Base-by-base conservation (phyloP, 2,113 vertebrate genomes). In the Pithys albifrons region DNA sequence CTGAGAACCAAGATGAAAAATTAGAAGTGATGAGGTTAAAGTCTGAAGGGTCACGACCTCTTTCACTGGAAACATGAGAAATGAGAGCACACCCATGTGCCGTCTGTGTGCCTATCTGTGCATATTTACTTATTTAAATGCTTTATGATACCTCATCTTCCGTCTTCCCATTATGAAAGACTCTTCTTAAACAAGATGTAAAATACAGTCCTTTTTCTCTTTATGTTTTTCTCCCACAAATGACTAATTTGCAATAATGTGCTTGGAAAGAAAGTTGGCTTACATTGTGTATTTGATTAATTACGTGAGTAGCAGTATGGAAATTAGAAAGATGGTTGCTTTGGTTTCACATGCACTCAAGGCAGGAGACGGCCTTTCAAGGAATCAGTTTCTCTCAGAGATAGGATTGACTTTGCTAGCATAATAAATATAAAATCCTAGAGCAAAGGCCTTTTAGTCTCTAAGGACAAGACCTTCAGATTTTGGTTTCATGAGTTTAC, bases 351-450 rank as follows among this genome's bases (percentile, higher is more conserved):
- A 96, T 87, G 69, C 74, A 77, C 14, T 51, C 54, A 74, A 67
- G 55, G 51, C 77, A 69, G 49, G 64, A 75, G 48, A 85, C 62
- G 93, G 80, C 67, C 58, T 71, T 89, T 79, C 80, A 95, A 87
- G 48, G 92, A 94, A 91, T 95, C 55, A 75, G 35, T 70, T 90
- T 88, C 70, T 95, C 85, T 94, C 74, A 88, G 77, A 89, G 79
- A 62, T 22, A 79, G 55, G 20, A 33, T 71, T 94, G 92, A 66
- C 19, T 89, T 89, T 93, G 54, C 66, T 72, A 84, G 33, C 80
- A 89, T 65, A 96, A 89, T 97, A 95, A 97, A 92, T 95, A 79
- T 6, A 76, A 95, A 94, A 87, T 94, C 75, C 84, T 90, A 65
- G 43, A 79, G 89, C 88, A 94, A 91, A 96, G 71, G 54, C 43